A percentile compares a stretch with the other conserved stretches of the same genome.
Evolutionary conservation across 2,797 vertebrate genomes (phyloP).

Genomic region (Eulemur rubriventer): DNA sequence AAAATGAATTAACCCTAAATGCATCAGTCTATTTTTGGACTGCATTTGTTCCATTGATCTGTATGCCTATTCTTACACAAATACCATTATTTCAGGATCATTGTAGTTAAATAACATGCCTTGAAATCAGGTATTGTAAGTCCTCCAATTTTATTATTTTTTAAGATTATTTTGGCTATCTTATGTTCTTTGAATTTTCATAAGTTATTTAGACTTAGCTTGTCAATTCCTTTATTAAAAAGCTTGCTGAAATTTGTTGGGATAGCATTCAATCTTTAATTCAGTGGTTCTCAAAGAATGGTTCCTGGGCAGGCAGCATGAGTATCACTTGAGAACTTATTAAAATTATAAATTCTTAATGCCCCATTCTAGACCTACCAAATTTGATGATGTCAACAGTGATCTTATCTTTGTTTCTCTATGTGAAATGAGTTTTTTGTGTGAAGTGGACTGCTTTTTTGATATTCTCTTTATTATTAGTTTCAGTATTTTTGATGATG

Average conservation of each 20-base stretch:
- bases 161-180: background rate
- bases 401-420: background rate
- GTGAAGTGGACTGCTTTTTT: background rate
- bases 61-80: background rate
- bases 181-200: background rate
- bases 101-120: background rate
- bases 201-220: background rate
- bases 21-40: background rate
- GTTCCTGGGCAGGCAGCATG: background rate
- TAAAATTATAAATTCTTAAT: background rate
- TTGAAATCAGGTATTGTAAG: background rate
- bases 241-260: background rate
- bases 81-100: background rate
- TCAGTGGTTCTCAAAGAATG: background rate
- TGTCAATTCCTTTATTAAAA: background rate
- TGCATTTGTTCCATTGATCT: background rate
- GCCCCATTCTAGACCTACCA: too few relatives aligned
- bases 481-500: background rate
- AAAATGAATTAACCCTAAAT: background rate
- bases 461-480: background rate
- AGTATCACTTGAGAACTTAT: background rate
- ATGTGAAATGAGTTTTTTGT: background rate
- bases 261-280: background rate
- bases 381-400: background rate
- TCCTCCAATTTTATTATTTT: background rate